A percentile compares a stretch with the other conserved stretches of the same genome.
Conservation (phyloP, 1,140 invertebrate genomes). For the Oryctes rhinoceros region DNA sequence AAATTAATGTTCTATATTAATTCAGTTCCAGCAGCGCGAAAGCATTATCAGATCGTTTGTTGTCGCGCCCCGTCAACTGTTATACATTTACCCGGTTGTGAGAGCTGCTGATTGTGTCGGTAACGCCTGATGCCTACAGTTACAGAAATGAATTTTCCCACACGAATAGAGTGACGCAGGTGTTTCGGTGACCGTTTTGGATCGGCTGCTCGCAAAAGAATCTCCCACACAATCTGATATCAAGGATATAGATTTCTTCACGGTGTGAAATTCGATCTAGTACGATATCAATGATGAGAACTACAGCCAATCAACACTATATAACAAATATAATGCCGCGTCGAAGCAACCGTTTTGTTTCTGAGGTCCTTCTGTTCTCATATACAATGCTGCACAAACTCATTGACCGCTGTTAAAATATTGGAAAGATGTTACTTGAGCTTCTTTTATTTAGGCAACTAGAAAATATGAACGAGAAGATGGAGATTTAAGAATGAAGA, state of each 20-base stretch:
- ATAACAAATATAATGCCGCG: neutral
- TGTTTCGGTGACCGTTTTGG: neutral
- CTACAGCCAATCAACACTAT: neutral
- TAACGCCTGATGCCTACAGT: constrained; percentile 4
- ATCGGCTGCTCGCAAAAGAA: constrained; percentile 3
- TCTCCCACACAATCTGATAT: constrained; percentile 14
- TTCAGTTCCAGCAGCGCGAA: neutral
- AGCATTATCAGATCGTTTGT: constrained; percentile 1
- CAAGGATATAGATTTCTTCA: constrained; percentile 2
- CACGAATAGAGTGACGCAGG: constrained; percentile 8
- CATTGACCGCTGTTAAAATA: no score
- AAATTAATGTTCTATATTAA: constrained; percentile 23
- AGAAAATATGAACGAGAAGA: no score
- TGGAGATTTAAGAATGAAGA: no score
- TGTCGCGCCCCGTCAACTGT: neutral
- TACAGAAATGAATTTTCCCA: constrained; percentile 18
- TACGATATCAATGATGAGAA: neutral
- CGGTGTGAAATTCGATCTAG: constrained; percentile 11
- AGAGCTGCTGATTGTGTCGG: neutral
- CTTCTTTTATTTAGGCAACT: no score
- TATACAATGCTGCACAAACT: no score
- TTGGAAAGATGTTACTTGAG: no score
- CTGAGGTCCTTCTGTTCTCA: no score
- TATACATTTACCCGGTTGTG: constrained; percentile 11
- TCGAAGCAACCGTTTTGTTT: no score